Conservation (phyloP, 2,797 vertebrate species). For the Protosalanx chinensis region DNA sequence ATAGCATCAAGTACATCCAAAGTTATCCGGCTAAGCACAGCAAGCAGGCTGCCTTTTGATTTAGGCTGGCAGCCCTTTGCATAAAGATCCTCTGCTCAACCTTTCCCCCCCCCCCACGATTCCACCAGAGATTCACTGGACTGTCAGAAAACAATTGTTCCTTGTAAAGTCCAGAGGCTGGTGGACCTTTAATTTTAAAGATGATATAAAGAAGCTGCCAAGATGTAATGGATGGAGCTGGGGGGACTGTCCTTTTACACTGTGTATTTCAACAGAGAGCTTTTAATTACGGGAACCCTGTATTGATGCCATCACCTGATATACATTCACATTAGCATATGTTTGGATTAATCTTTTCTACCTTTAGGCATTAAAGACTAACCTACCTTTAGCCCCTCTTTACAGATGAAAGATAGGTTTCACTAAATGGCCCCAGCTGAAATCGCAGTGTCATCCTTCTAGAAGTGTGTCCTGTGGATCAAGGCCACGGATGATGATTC, state of each 20-base stretch:
- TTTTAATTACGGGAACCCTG: slow-evolving; percentile 63
- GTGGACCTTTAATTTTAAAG: slow-evolving; percentile 69
- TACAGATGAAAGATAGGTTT: slow-evolving; percentile 38
- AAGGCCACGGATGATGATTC: slow-evolving; percentile 18
- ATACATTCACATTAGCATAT: slow-evolving; percentile 55
- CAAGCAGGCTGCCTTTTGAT: slow-evolving; percentile 46
- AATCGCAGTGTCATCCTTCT: slow-evolving; percentile 64
- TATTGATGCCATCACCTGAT: slow-evolving; percentile 65
- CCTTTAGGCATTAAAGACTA: neutral
- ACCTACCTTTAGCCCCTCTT: slow-evolving; percentile 42
- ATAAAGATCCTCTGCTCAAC: slow-evolving; percentile 54
- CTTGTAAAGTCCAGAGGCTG: slow-evolving; percentile 52
- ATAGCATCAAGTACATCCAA: slow-evolving; percentile 49
- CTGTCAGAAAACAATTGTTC: slow-evolving; percentile 67
- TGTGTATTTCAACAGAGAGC: slow-evolving; percentile 43
- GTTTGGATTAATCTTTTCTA: slow-evolving; percentile 36
- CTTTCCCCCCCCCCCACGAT: slow-evolving; percentile 40
- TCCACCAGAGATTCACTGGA: slow-evolving; percentile 60
- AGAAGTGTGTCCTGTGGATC: slow-evolving; percentile 31
- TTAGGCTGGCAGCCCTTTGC: slow-evolving; percentile 54
- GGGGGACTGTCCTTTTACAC: slow-evolving; percentile 47
- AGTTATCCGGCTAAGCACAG: slow-evolving; percentile 57
- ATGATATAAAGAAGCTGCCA: slow-evolving; percentile 70
- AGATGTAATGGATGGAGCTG: slow-evolving; percentile 61
- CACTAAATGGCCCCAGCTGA: slow-evolving; percentile 46